These are phyloP conservation scores for Lasioglossum zephyrum DNA, from an alignment of 2,888 invertebrate genomes.

Conservation along the genomic window DNA sequence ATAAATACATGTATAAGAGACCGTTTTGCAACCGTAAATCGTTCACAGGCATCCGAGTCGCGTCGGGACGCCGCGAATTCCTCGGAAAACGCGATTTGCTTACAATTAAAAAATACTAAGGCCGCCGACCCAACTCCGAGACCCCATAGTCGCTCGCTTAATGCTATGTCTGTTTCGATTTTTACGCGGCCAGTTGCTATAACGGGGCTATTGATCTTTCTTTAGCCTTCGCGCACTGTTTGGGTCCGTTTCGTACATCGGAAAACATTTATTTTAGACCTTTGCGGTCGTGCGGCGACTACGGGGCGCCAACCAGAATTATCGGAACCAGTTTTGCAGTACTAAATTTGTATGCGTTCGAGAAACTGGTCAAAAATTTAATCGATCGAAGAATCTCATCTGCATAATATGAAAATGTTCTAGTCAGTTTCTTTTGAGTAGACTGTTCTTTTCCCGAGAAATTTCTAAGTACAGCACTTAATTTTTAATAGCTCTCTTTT, in stretches of 20 bases:
- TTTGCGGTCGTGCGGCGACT: background rate
- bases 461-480: no score
- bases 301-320: background rate
- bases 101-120: constrained; percentile 21
- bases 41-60: constrained; percentile 20
- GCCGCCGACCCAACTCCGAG: background rate
- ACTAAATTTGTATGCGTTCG: background rate
- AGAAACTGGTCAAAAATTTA: background rate
- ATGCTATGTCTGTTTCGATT: background rate
- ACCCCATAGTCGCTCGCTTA: background rate
- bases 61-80: constrained; percentile 4
- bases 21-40: constrained; percentile 29
- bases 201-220: background rate
- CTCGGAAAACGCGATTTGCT: constrained; percentile 18
- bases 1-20: constrained; percentile 22
- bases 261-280: background rate
- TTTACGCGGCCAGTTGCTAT: background rate
- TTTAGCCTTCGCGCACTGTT: background rate
- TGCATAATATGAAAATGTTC: background rate
- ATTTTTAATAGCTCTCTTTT: background rate
- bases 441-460: background rate
- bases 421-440: background rate
- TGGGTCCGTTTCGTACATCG: background rate
- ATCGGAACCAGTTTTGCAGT: background rate
- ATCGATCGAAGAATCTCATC: background rate